A percentile compares a stretch with the other conserved stretches of the same genome.
Evolutionary conservation across 2,888 invertebrate species (phyloP).

Genomic region (Megastigmus dorsalis): DNA sequence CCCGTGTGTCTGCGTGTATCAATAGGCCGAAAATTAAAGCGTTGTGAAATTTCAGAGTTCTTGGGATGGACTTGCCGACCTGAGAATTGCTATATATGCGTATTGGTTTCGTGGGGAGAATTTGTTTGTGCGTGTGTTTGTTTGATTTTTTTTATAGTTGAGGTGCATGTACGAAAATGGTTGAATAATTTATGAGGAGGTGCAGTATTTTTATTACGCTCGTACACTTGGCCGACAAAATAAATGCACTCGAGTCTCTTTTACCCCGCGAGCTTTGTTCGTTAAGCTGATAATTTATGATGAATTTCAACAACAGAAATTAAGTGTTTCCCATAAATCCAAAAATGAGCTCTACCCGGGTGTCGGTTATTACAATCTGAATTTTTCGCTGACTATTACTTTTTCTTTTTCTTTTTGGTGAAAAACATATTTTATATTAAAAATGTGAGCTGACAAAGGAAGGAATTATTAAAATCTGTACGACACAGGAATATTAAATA

Average conservation of each 20-base stretch:
- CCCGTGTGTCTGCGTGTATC: no score
- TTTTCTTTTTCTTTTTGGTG: no score
- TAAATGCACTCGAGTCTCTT: not conserved
- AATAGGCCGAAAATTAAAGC: no score
- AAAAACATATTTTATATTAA: not conserved
- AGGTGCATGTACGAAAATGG: not conserved
- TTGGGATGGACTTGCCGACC: no score
- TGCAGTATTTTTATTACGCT: not conserved
- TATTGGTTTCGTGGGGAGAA: no score
- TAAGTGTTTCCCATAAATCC: not conserved
- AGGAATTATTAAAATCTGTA: no score
- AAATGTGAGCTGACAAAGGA: not conserved
- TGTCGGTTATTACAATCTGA: no score
- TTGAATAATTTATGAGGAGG: not conserved
- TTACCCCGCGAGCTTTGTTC: not conserved
- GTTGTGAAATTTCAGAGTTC: no score
- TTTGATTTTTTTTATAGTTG: not conserved
- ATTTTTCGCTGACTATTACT: no score
- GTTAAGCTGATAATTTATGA: constrained; percentile 1
- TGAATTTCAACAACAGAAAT: constrained; percentile 11
- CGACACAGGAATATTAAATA: no score
- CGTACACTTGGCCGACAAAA: not conserved
- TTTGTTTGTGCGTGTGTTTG: not conserved
- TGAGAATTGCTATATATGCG: no score
- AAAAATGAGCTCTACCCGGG: no score